A percentile compares a stretch with the other conserved stretches of the same genome.
phyloP scores from a whole-genome alignment of 2,888 invertebrate genomes.

The Synergus japonicus region DNA sequence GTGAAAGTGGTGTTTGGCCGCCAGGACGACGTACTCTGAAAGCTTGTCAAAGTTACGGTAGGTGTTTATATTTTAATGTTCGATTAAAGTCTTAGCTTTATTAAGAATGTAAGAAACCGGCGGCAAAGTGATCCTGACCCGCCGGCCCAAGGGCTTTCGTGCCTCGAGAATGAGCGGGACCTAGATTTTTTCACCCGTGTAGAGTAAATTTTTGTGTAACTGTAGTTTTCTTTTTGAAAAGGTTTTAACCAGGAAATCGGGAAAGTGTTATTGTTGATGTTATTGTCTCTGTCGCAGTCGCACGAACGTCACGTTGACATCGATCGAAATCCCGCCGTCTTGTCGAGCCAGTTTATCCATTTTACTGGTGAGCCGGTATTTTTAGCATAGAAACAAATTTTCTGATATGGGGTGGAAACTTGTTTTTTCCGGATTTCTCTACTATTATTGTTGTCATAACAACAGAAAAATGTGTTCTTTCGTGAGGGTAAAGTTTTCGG shows the following conservation, averaged over 20 bases:
- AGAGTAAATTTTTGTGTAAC: background rate
- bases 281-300: slow-evolving; percentile 25
- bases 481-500: slow-evolving; percentile 53
- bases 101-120: slow-evolving; percentile 18
- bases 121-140: slow-evolving; percentile 20
- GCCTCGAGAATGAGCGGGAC: background rate
- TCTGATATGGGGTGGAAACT: background rate
- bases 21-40: slow-evolving; percentile 65
- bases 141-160: slow-evolving; percentile 28
- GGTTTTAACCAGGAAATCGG: background rate
- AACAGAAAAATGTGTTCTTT: slow-evolving; percentile 24
- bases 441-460: background rate
- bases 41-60: slow-evolving; percentile 69
- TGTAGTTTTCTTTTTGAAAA: background rate
- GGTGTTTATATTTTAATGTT: slow-evolving; percentile 52
- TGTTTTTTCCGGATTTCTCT: background rate
- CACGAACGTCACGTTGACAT: slow-evolving; percentile 42
- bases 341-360: background rate
- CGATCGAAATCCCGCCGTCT: slow-evolving; percentile 28
- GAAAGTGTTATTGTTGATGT: slow-evolving; percentile 33
- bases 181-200: background rate
- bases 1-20: slow-evolving; percentile 67
- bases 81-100: background rate
- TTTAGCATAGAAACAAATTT: slow-evolving; percentile 46
- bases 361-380: slow-evolving; percentile 50